Evolutionary conservation across 30 jellyfish, hydroid and myxozoan genomes (phyloP), one percentile per base, ranked within the genome.

Genomic region (Turritopsis rubra): DNA sequence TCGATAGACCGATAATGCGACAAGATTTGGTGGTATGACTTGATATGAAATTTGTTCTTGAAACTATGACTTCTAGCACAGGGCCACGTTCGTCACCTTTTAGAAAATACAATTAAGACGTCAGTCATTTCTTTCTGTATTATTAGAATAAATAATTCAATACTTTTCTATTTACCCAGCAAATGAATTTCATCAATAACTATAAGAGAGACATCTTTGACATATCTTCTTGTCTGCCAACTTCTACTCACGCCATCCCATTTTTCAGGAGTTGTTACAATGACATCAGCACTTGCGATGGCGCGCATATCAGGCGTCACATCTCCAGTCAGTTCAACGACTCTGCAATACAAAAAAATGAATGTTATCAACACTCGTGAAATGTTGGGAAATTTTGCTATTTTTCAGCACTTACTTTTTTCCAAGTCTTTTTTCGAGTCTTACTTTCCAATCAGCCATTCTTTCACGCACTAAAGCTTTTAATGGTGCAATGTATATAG

Each of bases 191-290:
- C 99, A 82, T 95, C 99, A 53, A 95, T 89, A 3, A 95, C 93
- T 8, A 95, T 72, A 68, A 95, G 88, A 4, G 97, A 84, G 18
- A 95, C 98, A 75, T 83, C 94, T 54, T 84, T 83, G 73, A 91
- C 98, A 75, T 95, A 95, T 72, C 88, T 87, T 29, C 99, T 92
- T 4, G 97, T 90, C 87, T 90, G 97, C 99, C 99, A 95, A 73
- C 97, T 89, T 5, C 99, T 87, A 70, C 98, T 90, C 0, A 95
- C 89, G 8, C 99, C 99, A 83, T 95, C 99, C 99, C 99, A 95
- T 77, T 95, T 95, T 89, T 95, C 99, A 21, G 99, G 99, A 21
- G 99, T 95, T 5, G 99, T 95, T 9, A 95, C 97, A 75, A 95
- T 95, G 82, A 95, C 90, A 80, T 95, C 99, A 21, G 99, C 97